Conservation (phyloP, 1,140 invertebrate genomes). For the Lucilia sericata region DNA sequence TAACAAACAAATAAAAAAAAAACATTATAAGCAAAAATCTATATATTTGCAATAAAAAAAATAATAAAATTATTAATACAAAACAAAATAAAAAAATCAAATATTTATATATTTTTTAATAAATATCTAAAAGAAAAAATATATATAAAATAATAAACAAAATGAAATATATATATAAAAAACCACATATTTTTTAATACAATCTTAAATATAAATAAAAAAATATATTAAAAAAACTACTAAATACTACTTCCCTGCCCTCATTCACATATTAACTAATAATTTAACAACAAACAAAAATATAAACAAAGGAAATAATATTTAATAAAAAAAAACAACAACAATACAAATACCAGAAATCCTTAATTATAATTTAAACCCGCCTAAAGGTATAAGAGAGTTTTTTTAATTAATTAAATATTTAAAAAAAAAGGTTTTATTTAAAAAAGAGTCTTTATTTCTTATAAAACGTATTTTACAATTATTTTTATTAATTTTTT, state of each 20-base stretch:
- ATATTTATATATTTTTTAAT: conserved; percentile 29
- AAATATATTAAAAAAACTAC: conserved; percentile 25
- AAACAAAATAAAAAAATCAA: background rate
- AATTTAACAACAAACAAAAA: conserved; percentile 14
- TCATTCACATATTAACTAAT: conserved; percentile 29
- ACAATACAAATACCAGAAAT: background rate
- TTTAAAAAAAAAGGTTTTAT: background rate
- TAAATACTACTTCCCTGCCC: conserved; percentile 19
- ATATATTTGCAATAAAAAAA: conserved; percentile 40
- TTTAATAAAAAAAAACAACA: conserved; percentile 29
- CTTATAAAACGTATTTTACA: background rate
- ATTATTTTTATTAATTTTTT: conserved; percentile 10
- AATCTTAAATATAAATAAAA: conserved; percentile 30
- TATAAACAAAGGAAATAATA: background rate
- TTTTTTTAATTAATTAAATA: background rate
- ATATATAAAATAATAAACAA: conserved; percentile 29
- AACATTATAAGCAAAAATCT: conserved; percentile 35
- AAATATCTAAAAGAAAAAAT: conserved; percentile 23
- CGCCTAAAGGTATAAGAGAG: conserved; percentile 25
- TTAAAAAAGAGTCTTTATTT: background rate
- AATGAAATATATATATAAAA: background rate
- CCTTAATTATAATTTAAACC: conserved; percentile 16
- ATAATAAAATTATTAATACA: conserved; percentile 32
- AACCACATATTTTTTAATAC: conserved; percentile 36
- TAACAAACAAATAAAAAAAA: background rate